Conservation (phyloP, 2,113 vertebrate species). For the Meles meles region DNA sequence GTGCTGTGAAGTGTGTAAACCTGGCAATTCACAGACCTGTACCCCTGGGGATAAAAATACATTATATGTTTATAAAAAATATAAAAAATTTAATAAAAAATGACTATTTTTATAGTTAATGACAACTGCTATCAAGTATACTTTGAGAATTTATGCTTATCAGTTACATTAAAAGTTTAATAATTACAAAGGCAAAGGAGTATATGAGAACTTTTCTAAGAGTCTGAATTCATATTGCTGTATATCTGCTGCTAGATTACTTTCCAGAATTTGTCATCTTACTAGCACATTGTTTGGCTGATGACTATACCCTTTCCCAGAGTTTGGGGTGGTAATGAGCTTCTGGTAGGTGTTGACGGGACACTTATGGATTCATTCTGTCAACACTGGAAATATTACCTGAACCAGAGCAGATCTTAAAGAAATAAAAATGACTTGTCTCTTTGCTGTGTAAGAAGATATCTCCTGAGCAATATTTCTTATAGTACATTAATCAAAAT, state of each 20-base stretch:
- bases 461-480: not conserved
- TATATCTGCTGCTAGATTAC: not conserved
- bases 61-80: no score
- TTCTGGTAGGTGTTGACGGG: not conserved
- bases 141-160: not conserved
- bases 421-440: not conserved
- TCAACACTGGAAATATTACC: not conserved
- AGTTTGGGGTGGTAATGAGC: not conserved
- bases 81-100: no score
- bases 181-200: not conserved
- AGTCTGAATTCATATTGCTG: not conserved
- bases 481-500: not conserved
- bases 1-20: no score
- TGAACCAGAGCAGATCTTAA: not conserved
- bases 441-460: not conserved
- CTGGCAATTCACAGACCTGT: no score
- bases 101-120: not conserved
- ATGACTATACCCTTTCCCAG: not conserved
- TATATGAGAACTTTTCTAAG: not conserved
- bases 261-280: not conserved
- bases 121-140: not conserved
- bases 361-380: not conserved
- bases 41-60: no score
- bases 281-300: not conserved
- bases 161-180: not conserved